Percentiles rank a stretch among this genome's conserved stretches.
Evolutionary conservation across 2,797 vertebrate species (phyloP).

Genomic region (Sebastes hubbsi): DNA sequence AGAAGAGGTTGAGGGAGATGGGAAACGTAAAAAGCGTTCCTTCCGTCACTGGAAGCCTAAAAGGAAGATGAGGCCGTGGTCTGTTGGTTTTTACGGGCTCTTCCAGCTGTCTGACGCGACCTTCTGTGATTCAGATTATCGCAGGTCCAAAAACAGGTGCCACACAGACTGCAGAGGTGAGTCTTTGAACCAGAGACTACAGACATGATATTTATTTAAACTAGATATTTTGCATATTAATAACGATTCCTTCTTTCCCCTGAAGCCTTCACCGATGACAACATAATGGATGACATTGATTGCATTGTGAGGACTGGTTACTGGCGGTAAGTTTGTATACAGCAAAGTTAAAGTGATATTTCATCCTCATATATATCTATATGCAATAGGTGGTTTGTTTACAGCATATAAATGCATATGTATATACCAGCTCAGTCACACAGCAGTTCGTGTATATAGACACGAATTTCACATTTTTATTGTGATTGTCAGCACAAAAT

Average conservation of each 20-base stretch:
- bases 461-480: too few relatives aligned
- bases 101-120: conserved; percentile 38
- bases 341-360: not conserved
- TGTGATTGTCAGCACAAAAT: too few relatives aligned
- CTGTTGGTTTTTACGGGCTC: conserved; percentile 12
- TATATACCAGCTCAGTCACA: not conserved
- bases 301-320: conserved; percentile 22
- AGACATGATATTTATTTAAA: not conserved
- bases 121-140: conserved; percentile 27
- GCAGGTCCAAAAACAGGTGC: conserved; percentile 18
- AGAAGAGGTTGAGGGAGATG: not conserved
- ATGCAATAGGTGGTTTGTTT: not conserved
- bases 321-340: conserved; percentile 38
- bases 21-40: not conserved
- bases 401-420: not conserved
- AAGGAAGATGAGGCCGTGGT: not conserved
- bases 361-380: not conserved
- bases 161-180: not conserved
- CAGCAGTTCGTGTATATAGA: too few relatives aligned
- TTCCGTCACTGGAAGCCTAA: rapidly evolving
- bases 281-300: conserved; percentile 52
- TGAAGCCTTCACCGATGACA: conserved; percentile 53
- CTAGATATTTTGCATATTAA: not conserved
- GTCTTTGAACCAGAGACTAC: not conserved
- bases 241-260: not conserved